These are phyloP conservation scores for Gymnogyps californianus DNA, from an alignment of 2,113 vertebrate species.

Conservation along the genomic window DNA sequence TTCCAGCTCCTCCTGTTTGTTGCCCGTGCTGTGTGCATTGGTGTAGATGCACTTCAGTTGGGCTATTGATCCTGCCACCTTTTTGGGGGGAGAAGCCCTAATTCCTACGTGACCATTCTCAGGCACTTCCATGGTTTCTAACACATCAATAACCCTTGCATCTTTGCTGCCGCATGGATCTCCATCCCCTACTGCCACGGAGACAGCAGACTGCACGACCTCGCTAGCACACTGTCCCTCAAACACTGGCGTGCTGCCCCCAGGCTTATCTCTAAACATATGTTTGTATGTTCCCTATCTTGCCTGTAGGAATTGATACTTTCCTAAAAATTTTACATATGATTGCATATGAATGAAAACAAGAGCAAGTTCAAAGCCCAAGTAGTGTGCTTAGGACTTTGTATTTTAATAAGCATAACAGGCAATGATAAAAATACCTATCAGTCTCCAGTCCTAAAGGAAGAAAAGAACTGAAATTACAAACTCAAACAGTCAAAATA, in stretches of 20 bases:
- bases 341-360: conserved; percentile 42
- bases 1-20: too few relatives aligned
- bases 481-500: neutral
- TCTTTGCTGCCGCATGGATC: neutral
- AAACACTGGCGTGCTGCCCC: neutral
- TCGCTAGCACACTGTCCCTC: neutral
- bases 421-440: neutral
- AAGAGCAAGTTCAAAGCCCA: conserved; percentile 53
- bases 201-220: neutral
- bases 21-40: too few relatives aligned
- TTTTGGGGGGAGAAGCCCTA: too few relatives aligned
- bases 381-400: neutral
- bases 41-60: too few relatives aligned
- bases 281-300: neutral
- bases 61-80: too few relatives aligned
- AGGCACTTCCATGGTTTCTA: too few relatives aligned
- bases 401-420: conserved; percentile 27
- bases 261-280: neutral
- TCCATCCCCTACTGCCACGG: neutral
- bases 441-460: neutral
- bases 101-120: too few relatives aligned
- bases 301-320: neutral
- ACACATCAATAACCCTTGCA: too few relatives aligned
- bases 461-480: conserved; percentile 6
- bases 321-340: conserved; percentile 34